phyloP scores from a whole-genome alignment of 2,888 invertebrate species.

The Melanargia galathea region DNA sequence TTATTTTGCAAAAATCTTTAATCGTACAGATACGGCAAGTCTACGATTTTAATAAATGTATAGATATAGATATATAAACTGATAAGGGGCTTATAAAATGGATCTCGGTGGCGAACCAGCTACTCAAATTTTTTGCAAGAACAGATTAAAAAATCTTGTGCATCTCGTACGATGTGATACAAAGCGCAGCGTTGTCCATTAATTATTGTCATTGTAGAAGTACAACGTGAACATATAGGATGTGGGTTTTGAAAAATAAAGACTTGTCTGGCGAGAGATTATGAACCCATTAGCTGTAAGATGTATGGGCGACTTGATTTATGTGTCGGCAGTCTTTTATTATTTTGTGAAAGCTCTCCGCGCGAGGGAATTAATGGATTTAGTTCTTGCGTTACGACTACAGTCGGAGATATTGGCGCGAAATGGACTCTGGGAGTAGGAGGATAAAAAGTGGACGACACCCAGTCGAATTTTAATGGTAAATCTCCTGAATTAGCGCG shows the following conservation, averaged over 20 bases:
- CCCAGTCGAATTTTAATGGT: not conserved
- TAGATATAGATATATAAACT: too few relatives aligned
- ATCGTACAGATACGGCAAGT: too few relatives aligned
- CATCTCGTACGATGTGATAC: not conserved
- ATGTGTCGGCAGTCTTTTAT: conserved; percentile 46
- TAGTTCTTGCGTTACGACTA: conserved; percentile 18
- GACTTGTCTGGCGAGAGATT: conserved; percentile 34
- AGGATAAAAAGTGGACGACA: conserved; percentile 11
- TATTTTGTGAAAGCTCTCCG: conserved; percentile 45
- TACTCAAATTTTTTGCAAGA: not conserved
- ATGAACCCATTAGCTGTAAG: conserved; percentile 42
- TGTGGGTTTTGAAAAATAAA: conserved; percentile 23
- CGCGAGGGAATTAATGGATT: conserved; percentile 33
- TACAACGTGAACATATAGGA: not conserved
- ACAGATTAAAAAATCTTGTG: not conserved
- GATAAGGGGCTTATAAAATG: not conserved
- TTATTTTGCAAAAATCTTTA: too few relatives aligned
- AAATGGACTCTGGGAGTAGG: conserved; percentile 21
- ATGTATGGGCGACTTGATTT: conserved; percentile 45
- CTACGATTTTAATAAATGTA: too few relatives aligned
- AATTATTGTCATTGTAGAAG: conserved; percentile 22
- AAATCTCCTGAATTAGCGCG: not conserved
- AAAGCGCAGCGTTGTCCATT: conserved; percentile 7
- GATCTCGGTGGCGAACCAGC: not conserved
- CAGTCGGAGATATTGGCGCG: conserved; percentile 21